Conservation (phyloP, 2,797 vertebrate species). For the Notolepis coatsorum region DNA sequence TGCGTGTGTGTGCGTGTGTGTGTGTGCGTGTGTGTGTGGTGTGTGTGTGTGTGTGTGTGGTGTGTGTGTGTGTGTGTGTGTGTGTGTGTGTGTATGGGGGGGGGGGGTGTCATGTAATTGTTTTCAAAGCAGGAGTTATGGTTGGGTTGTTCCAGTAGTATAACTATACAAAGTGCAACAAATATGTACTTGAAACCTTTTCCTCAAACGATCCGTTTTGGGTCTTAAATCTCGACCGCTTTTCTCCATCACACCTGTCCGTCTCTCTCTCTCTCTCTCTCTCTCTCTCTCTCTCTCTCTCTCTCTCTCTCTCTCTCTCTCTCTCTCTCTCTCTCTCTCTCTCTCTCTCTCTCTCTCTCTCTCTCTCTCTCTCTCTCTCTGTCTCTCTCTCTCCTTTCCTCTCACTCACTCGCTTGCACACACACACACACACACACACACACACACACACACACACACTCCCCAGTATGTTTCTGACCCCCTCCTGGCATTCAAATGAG, state of each 20-base stretch:
- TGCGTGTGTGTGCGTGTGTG: neutral
- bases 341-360: neutral
- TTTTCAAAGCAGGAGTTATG: slow-evolving; percentile 1
- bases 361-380: neutral
- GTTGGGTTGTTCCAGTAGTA: slow-evolving; percentile 4
- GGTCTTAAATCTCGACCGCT: neutral
- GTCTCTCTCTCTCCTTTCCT: neutral
- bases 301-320: neutral
- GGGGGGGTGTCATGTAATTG: slow-evolving; percentile 1
- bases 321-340: neutral
- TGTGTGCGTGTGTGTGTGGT: slow-evolving; percentile 12
- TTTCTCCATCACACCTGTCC: no score
- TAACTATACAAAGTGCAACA: neutral
- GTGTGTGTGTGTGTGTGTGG: slow-evolving; percentile 17
- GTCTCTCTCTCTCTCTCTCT: neutral
- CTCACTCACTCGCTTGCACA: neutral
- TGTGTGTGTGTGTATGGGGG: neutral
- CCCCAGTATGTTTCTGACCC: neutral
- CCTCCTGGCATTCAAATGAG: neutral
- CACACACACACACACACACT: neutral
- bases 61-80: slow-evolving; percentile 18
- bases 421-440: neutral
- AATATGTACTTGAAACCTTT: neutral
- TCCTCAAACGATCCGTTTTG: slow-evolving; percentile 1
- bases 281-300: neutral